Conservation (phyloP, 2,113 vertebrate species). For the Sphaerodactylus townsendi region DNA sequence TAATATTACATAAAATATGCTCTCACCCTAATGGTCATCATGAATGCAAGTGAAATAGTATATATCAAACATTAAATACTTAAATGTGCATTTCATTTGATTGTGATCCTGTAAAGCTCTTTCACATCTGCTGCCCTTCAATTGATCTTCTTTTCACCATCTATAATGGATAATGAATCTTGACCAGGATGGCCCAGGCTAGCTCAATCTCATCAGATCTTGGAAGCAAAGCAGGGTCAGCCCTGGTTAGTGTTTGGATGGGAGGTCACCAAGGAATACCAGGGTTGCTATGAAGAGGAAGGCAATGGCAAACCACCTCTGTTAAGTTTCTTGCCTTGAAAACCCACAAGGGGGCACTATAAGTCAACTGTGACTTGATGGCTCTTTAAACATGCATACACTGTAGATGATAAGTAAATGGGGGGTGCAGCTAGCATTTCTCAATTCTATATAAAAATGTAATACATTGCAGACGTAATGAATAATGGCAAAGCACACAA, state of each 20-base stretch:
- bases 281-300: no score
- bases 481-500: not conserved
- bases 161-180: not conserved
- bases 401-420: not conserved
- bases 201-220: no score
- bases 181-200: no score
- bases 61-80: not conserved
- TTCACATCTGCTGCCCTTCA: not conserved
- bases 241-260: no score
- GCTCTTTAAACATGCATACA: no score
- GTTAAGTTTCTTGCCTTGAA: no score
- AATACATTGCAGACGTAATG: not conserved
- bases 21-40: not conserved
- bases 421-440: not conserved
- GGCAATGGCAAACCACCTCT: no score
- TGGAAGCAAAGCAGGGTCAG: no score
- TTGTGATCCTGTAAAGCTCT: not conserved
- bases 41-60: not conserved
- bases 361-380: no score
- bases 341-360: no score
- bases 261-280: no score
- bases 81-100: not conserved
- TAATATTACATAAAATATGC: not conserved
- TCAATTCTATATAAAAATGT: not conserved
- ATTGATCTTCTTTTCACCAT: not conserved